Base-by-base conservation (phyloP, 2,113 vertebrate genomes). In the Charina bottae region DNA sequence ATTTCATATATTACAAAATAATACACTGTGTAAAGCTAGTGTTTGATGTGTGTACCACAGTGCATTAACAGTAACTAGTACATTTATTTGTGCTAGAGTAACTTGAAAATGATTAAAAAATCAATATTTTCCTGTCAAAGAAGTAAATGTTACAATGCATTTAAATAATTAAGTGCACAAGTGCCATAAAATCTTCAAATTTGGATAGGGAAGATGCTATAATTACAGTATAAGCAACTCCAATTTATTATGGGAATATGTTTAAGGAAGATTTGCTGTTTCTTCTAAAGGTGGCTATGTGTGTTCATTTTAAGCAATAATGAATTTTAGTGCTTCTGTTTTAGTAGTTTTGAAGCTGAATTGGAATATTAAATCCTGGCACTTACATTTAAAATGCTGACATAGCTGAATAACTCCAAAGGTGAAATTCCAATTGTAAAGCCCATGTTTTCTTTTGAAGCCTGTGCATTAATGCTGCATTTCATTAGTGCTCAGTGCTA, bases 101-200 rank as follows among this genome's bases (percentile, higher is more conserved):
- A 97, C 98, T 98, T 97, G 97, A 97, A 98, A 98, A 99, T 99
- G 98, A 99, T 99, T 98, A 98, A 98, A 97, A 98, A 98, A 98
- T 98, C 98, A 98, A 98, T 98, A 98, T 94, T 97, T 97, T 95
- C 95, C 97, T 98, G 98, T 98, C 98, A 98, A 96, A 97, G 97
- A 98, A 98, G 97, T 97, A 97, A 97, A 97, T 97, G 97, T 98
- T 98, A 98, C 97, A 97, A 98, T 98, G 97, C 97, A 97, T 98
- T 97, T 98, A 98, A 98, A 98, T 97, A 97, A 97, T 97, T 98
- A 97, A 98, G 98, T 98, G 98, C 97, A 95, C 94, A 96, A 96
- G 98, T 97, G 96, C 95, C 96, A 98, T 98, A 98, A 98, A 98
- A 98, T 95, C 97, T 97, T 98, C 97, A 97, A 93, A 96, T 98